Evolutionary conservation across 1,140 invertebrate genomes (phyloP), one percentile per base, ranked within the genome.

Genomic region (Belonocnema kinseyi): DNA sequence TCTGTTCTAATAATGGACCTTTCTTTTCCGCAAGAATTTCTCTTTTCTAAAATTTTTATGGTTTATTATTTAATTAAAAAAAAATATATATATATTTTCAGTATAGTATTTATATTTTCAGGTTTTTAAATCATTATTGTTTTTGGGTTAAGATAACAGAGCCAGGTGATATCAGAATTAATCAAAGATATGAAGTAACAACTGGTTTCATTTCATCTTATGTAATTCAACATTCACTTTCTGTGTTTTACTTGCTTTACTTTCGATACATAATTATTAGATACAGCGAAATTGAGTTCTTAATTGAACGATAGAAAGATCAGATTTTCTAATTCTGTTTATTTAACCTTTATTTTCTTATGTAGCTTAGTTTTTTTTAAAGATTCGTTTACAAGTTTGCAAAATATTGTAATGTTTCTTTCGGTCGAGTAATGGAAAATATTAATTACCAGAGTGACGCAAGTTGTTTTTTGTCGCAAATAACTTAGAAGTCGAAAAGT

Each of bases 181-280:
- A 16, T 33, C 0, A 6, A 76, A 74, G 50, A 46, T 54, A 14
- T 51, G 74, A 73, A 75, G 17, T 78, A 82, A 83, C 77, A 85
- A 81, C 80, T 85, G 82, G 79, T 81, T 66, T 58, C 54, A 50
- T 51, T 82, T 77, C 46, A 54, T 16, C 66, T 85, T 85, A 79
- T 56, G 53, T 78, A 85, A 85, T 21, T 50, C 74, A 74, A 81
- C 79, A 77, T 87, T 83, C 71, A 80, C 77, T 86, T 85, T 82
- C 66, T 73, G n/a, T 50, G 51, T 71, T n/a, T n/a, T 16, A 70
- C 70, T 66, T 8, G 7, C 56, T 80, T 77, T 19, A 58, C 14
- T 74, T 58, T 72, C 17, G 21, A 71, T 74, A 50, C 5, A 53
- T 71, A 73, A 51, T 58, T 73, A 40, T 61, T 79, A 73, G 33